phyloP scores from a whole-genome alignment of 2,888 invertebrate genomes.

The Apeira syringaria region DNA sequence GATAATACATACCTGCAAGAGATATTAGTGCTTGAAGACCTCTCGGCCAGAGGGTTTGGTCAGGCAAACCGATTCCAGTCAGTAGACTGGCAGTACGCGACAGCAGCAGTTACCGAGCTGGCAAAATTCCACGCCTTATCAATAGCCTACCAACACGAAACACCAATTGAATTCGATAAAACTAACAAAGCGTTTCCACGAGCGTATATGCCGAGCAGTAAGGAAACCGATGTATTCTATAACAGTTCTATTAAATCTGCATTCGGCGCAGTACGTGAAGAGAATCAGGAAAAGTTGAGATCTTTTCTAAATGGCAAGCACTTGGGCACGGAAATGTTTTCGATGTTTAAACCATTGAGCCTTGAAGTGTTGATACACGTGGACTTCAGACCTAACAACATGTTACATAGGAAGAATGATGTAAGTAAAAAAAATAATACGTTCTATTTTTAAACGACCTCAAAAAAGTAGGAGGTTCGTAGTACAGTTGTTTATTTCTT shows the following conservation, averaged over 20 bases:
- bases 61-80: not conserved
- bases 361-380: slow-evolving; percentile 1
- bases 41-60: not conserved
- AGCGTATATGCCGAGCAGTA: not conserved
- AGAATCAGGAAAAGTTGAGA: slow-evolving; percentile 3
- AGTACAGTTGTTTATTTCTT: no score
- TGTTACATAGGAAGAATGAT: slow-evolving; percentile 1
- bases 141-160: not conserved
- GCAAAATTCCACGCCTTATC: slow-evolving; percentile 11
- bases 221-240: not conserved
- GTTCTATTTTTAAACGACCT: no score
- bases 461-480: no score
- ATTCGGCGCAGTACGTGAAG: not conserved
- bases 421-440: no score
- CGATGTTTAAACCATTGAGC: not conserved
- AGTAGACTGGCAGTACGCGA: slow-evolving; percentile 3
- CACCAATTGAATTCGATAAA: not conserved
- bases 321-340: not conserved
- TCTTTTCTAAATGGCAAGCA: not conserved
- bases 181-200: not conserved
- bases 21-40: slow-evolving; percentile 1
- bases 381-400: slow-evolving; percentile 8
- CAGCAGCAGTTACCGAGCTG: slow-evolving; percentile 4
- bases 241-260: not conserved
- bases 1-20: slow-evolving; percentile 1